These are phyloP conservation scores for Ceratoteleas bidentatus DNA, from an alignment of 1,140 invertebrate genomes.

Conservation along the genomic window DNA sequence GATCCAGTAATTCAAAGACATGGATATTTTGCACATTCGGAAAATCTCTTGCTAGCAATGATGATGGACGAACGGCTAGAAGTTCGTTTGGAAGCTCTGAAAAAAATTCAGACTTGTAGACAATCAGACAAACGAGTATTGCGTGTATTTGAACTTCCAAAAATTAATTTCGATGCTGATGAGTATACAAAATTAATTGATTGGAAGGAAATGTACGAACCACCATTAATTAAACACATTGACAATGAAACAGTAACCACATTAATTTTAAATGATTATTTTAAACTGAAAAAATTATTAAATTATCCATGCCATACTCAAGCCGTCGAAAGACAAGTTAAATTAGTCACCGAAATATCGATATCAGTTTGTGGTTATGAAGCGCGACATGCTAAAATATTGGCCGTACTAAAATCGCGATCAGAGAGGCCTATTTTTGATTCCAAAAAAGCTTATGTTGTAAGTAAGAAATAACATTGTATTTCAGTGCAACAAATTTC, in stretches of 20 bases:
- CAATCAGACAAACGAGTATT: not conserved
- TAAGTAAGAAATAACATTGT: too few relatives aligned
- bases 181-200: not conserved
- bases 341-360: slow-evolving; percentile 13
- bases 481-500: too few relatives aligned
- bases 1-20: slow-evolving; percentile 19
- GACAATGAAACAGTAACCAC: not conserved
- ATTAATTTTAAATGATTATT: not conserved
- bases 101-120: not conserved
- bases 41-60: slow-evolving; percentile 23
- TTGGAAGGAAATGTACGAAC: slow-evolving; percentile 5
- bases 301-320: slow-evolving; percentile 12
- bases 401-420: not conserved
- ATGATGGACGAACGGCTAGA: slow-evolving; percentile 6
- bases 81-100: slow-evolving; percentile 5
- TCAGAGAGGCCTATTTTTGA: not conserved
- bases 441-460: not conserved
- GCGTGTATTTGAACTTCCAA: not conserved
- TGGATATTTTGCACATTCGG: slow-evolving; percentile 15
- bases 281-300: not conserved
- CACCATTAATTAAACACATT: not conserved
- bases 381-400: not conserved
- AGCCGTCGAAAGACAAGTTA: slow-evolving; percentile 8
- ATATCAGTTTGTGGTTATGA: not conserved
- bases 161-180: slow-evolving; percentile 3